Base-by-base conservation (phyloP, 2,888 invertebrate genomes). In the Erannis defoliaria region DNA sequence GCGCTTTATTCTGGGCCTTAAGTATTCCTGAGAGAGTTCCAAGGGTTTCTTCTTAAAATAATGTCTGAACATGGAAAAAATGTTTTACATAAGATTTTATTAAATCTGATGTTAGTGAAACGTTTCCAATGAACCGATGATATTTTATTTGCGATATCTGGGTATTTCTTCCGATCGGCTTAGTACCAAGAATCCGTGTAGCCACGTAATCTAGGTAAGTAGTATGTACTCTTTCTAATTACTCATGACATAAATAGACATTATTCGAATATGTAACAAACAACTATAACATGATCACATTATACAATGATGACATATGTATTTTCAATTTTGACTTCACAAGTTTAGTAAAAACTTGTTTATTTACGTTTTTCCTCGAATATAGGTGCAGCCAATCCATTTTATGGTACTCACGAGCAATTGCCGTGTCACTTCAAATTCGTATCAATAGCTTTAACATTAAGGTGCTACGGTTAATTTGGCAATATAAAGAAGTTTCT, bases 311-410 rank as follows among this genome's bases (percentile, higher is more conserved):
- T 21, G 38, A 38, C 19, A 38, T 5, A 14, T n/a, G n/a, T 48
- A 48, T 38, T 29, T 45, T 45, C 8, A 19, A 40, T 31, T 29
- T 48, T 31, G 19, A 46, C 19, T 29, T 46, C 37, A 46, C n/a
- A n/a, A n/a, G n/a, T n/a, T 37, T 38, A 49, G 56, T 16, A 62
- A 60, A 55, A 62, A 54, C 23, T 61, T 64, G 60, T 64, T 54
- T 68, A 57, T 46, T 57, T 18, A 19, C 35, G 29, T 33, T 21
- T 54, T 53, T 59, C 53, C 33, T 42, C 33, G 53, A 59, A 59
- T 43, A 9, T 19, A 43, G 57, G 57, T 43, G 57, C 57, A 50
- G 57, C n/a, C 14, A 5, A 9, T 23, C 40, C 43, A 50, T 37
- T 43, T 50, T 49, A 26, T 18, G 26, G 33, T 26, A 43, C 10